Conservation (phyloP, 2,888 invertebrate genomes). For the Panzeria rudis region DNA sequence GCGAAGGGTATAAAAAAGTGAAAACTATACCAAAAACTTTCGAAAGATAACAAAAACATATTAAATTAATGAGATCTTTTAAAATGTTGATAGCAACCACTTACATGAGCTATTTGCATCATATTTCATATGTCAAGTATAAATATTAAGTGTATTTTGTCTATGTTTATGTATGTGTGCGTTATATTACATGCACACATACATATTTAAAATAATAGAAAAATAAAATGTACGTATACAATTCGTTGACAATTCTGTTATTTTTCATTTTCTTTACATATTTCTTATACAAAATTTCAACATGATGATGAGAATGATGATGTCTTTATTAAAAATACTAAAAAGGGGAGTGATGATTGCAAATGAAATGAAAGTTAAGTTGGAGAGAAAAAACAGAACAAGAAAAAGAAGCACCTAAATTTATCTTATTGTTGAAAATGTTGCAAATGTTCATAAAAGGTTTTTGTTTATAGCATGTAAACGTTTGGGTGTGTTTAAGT, state of each 20-base stretch:
- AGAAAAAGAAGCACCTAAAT: conserved; percentile 50
- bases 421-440: conserved; percentile 60
- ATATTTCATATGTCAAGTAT: conserved; percentile 80
- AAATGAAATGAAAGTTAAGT: conserved; percentile 36
- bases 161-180: background rate
- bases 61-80: conserved; percentile 73
- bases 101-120: conserved; percentile 81
- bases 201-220: conserved; percentile 8
- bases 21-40: conserved; percentile 31
- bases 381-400: background rate
- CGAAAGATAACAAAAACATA: conserved; percentile 49
- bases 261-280: conserved; percentile 22
- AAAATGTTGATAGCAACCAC: conserved; percentile 77
- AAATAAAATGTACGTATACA: conserved; percentile 7
- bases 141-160: conserved; percentile 74
- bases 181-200: background rate
- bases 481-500: conserved; percentile 9
- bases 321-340: conserved; percentile 60
- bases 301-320: conserved; percentile 35
- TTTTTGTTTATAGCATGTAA: background rate
- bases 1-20: background rate
- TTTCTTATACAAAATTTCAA: conserved; percentile 40
- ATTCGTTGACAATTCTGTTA: conserved; percentile 66
- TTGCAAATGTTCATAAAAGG: conserved; percentile 4
- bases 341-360: conserved; percentile 50